phyloP scores from a whole-genome alignment of 2,113 vertebrate species.

The Parus major region DNA sequence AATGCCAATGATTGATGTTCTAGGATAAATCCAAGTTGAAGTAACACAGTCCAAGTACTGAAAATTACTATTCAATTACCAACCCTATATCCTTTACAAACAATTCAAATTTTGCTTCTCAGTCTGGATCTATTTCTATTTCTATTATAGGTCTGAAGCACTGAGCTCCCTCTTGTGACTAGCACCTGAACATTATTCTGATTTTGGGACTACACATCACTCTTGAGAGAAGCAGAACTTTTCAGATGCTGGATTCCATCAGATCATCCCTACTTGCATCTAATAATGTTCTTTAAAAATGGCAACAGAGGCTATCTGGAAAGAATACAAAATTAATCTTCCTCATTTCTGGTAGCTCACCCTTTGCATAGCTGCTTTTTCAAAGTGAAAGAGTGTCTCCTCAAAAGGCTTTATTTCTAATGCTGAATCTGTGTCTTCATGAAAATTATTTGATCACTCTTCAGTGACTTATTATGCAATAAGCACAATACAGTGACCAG shows the following conservation, averaged over 20 bases:
- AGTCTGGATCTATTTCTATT: not conserved
- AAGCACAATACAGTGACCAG: not conserved
- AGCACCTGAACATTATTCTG: constrained; percentile 34
- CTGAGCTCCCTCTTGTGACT: constrained; percentile 70
- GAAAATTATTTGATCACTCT: not conserved
- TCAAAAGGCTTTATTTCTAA: not conserved
- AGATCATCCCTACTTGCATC: not conserved
- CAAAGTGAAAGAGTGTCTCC: not conserved
- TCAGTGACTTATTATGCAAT: not conserved
- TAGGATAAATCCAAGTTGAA: not conserved
- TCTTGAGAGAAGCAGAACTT: not conserved
- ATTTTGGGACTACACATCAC: not conserved
- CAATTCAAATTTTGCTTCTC: not conserved
- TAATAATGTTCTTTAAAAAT: not conserved
- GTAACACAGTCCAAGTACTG: not conserved
- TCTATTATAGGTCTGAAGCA: constrained; percentile 4
- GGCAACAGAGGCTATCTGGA: not conserved
- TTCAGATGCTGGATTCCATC: not conserved
- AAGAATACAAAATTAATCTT: not conserved
- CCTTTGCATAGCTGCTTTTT: not conserved
- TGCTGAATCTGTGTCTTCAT: not conserved
- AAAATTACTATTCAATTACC: not conserved
- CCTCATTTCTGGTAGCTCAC: not conserved
- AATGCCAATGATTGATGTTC: not conserved
- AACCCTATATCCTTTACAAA: not conserved